Conservation (phyloP, 2,888 invertebrate species). For the Pseudeuparius sepicola region DNA sequence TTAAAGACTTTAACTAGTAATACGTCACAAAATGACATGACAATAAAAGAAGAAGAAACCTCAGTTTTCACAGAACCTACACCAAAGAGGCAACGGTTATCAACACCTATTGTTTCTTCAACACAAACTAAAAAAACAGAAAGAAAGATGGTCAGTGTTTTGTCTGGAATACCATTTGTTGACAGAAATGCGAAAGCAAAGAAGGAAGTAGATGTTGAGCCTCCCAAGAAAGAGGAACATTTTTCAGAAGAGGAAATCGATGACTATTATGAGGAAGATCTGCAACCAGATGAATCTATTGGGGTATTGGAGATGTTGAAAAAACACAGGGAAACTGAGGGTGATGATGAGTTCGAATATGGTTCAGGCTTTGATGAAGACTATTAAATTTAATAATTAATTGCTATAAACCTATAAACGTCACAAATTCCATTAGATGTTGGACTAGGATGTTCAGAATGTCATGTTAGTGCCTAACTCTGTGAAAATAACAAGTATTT, state of each 20-base stretch:
- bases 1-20: constrained; percentile 71
- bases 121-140: constrained; percentile 1
- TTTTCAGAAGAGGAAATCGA: no score
- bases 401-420: no score
- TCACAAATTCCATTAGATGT: no score
- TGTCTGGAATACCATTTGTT: constrained; percentile 17
- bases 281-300: constrained; percentile 29
- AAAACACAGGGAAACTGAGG: constrained; percentile 49
- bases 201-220: constrained; percentile 17
- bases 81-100: neutral
- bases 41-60: no score
- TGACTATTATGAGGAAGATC: constrained; percentile 35
- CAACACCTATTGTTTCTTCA: neutral
- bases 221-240: constrained; percentile 29
- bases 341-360: constrained; percentile 49
- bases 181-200: constrained; percentile 12
- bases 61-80: no score
- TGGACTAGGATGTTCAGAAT: no score
- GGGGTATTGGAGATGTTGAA: constrained; percentile 39
- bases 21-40: no score
- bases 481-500: no score
- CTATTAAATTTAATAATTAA: no score
- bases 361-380: constrained; percentile 56
- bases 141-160: constrained; percentile 7
- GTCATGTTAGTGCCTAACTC: no score